Base-by-base conservation (phyloP, 2,888 invertebrate species). In the Laspeyria flexula region DNA sequence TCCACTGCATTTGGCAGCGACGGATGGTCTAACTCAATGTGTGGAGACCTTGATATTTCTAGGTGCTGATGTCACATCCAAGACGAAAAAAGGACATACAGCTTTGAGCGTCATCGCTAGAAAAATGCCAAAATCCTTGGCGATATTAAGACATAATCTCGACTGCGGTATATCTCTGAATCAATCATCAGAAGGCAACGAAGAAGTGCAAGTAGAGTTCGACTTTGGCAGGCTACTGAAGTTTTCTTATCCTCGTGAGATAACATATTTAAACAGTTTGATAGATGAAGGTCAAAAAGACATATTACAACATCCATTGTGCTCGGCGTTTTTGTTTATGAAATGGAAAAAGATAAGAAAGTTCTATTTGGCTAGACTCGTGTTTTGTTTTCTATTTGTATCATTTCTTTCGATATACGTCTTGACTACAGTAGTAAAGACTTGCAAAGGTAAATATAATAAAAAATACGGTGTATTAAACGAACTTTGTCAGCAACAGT, bases 311-410 rank as follows among this genome's bases (percentile, higher is more conserved):
- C 97, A 97, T 90, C 97, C 97, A 0, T 85, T 97, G 1, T 97
- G 97, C 79, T 96, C 97, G 9, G 97, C 97, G 0, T 97, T 97
- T 84, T 90, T 97, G 5, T 96, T 97, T 83, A 94, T 97, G 75
- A 97, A 97, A 79, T 97, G 97, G 97, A 95, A 96, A 65, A 97
- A 97, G 85, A 97, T 97, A 71, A 93, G 97, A 50, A 97, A 97
- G 80, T 97, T 97, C 85, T 97, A 97, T 83, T 95, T 97, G 43
- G 96, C 95, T 0, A 93, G 97, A 54, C 92, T 97, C 53, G 93
- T 96, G 41, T 96, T 97, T 79, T 96, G 96, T 83, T 95, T 96
- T 55, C 92, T 96, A 15, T 97, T 97, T 81, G 96, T 97, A 41
- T 86, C 96, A 18, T 96, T 96, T 71, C 88, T 97, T 43, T 96